Evolutionary conservation across 1,140 invertebrate genomes (phyloP).

Genomic region (Ips nitidus): DNA sequence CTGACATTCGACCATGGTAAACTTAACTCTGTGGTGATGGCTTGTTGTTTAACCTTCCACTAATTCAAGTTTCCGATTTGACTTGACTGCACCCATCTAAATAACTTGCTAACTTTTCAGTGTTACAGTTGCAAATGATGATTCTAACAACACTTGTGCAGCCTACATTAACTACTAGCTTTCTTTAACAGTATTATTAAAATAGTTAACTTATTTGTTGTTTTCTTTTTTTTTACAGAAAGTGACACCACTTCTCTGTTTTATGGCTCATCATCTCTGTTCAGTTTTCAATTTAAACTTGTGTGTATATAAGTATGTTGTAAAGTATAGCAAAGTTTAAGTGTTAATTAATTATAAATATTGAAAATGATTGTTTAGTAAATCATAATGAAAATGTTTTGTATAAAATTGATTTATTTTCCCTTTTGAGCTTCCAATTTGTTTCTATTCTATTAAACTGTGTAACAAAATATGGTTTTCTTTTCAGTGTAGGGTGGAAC

Average conservation of each 20-base stretch:
- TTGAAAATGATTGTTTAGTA: too few species aligned
- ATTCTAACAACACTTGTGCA: background rate
- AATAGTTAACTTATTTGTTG: background rate
- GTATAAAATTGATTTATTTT: too few species aligned
- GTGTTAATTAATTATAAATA: too few species aligned
- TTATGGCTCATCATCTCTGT: too few species aligned
- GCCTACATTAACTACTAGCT: background rate
- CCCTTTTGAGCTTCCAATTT: too few species aligned
- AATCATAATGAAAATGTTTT: too few species aligned
- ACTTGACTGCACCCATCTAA: background rate
- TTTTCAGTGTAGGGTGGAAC: too few species aligned
- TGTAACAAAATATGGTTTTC: too few species aligned
- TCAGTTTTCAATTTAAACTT: too few species aligned
- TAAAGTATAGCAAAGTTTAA: too few species aligned
- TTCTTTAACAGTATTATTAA: constrained; percentile 13
- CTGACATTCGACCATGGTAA: constrained; percentile 51
- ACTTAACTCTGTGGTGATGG: constrained; percentile 29
- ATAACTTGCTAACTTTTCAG: constrained; percentile 8
- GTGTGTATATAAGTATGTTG: too few species aligned
- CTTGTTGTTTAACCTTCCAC: constrained; percentile 1
- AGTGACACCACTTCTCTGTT: background rate
- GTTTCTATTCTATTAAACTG: too few species aligned
- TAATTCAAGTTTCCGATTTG: background rate
- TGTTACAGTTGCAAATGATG: background rate
- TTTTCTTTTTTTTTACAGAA: constrained; percentile 14